Evolutionary conservation across 1,140 invertebrate species (phyloP).

Genomic region (Apocrypta bakeri): DNA sequence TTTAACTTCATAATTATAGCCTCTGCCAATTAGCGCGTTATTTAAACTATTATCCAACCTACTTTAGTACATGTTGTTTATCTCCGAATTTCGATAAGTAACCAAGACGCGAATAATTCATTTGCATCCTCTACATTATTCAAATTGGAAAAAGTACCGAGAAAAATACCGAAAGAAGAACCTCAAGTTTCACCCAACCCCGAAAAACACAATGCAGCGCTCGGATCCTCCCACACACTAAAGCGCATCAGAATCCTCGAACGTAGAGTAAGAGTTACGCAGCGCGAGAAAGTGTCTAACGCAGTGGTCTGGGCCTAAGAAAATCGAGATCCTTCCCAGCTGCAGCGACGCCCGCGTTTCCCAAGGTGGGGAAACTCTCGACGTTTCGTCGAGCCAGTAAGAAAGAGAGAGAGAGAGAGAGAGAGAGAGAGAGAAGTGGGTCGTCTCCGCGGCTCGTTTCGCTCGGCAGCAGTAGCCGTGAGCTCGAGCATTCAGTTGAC

Average conservation of each 20-base stretch:
- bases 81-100: no score
- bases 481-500: slow-evolving; percentile 13
- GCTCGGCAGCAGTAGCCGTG: slow-evolving; percentile 18
- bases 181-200: background rate
- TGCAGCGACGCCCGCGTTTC: slow-evolving; percentile 9
- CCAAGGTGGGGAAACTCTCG: slow-evolving; percentile 47
- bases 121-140: no score
- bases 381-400: slow-evolving; percentile 21
- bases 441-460: slow-evolving; percentile 37
- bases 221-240: background rate
- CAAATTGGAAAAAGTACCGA: background rate
- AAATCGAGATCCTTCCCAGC: slow-evolving; percentile 44
- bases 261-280: background rate
- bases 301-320: slow-evolving; percentile 5
- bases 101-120: no score
- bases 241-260: background rate
- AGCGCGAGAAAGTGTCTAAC: slow-evolving; percentile 31
- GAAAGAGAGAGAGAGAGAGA: background rate
- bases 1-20: no score
- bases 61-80: background rate
- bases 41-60: background rate
- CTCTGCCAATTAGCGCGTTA: no score
- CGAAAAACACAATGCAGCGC: background rate
- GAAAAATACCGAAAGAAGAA: background rate
- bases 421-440: slow-evolving; percentile 37